Conservation (phyloP, 35 echinoderm and acorn worm genomes). For the Strongylocentrotus purpuratus region DNA sequence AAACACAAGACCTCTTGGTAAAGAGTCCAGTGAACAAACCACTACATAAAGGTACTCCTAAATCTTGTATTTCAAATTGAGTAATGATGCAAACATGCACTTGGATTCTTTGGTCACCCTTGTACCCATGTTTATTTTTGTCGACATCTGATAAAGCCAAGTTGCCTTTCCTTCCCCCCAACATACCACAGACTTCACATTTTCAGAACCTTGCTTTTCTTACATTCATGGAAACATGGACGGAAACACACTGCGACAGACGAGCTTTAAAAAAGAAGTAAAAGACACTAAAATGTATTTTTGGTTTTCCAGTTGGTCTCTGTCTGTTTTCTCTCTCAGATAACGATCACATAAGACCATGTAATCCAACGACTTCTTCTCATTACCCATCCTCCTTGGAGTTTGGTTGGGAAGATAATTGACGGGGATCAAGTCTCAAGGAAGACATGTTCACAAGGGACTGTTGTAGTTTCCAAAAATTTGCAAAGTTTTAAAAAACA, state of each 20-base stretch:
- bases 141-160: not conserved
- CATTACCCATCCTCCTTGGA: not conserved
- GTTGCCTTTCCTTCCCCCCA: not conserved
- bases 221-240: not conserved
- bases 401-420: constrained; percentile 10
- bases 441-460: not conserved
- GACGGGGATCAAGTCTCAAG: not conserved
- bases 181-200: not conserved
- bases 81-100: no score
- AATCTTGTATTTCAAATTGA: no score
- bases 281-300: not conserved
- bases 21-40: no score
- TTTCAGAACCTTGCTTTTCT: not conserved
- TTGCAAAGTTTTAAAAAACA: no score
- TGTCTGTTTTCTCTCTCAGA: not conserved
- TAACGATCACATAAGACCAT: not conserved
- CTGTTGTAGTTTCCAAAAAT: no score
- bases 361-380: not conserved
- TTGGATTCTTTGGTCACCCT: no score
- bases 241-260: not conserved
- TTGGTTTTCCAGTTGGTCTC: not conserved
- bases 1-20: no score
- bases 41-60: no score
- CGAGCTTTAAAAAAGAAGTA: not conserved
- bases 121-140: no score